Evolutionary conservation across 92 coral and sea anemone genomes (phyloP).

Genomic region (Epizoanthus illoricatus): DNA sequence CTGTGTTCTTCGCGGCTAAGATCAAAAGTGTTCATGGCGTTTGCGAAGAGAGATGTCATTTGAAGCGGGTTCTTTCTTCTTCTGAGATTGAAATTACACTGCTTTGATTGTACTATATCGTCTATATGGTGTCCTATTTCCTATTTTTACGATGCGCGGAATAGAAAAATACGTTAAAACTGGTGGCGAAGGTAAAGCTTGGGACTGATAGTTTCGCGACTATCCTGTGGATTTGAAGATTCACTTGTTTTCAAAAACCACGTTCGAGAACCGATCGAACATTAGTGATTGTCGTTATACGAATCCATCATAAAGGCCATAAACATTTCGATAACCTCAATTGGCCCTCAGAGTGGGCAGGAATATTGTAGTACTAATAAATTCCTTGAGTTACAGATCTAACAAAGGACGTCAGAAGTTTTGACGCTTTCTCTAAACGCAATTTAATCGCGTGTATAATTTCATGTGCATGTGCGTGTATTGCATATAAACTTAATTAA

Average conservation of each 20-base stretch:
- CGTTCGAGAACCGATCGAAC: no score
- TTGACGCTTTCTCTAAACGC: background rate
- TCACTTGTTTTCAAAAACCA: background rate
- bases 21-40: conserved; percentile 23
- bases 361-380: background rate
- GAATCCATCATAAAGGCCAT: no score
- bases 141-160: background rate
- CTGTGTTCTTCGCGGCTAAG: conserved; percentile 18
- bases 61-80: conserved; percentile 11
- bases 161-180: background rate
- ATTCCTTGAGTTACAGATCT: background rate
- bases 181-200: background rate
- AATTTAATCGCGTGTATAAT: no score
- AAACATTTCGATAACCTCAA: conserved; percentile 14
- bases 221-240: background rate
- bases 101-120: background rate
- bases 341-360: conserved; percentile 9
- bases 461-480: background rate
- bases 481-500: background rate
- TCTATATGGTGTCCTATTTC: background rate
- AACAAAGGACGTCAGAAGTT: background rate
- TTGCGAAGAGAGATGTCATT: conserved; percentile 12
- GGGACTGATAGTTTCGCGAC: background rate
- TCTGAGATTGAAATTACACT: conserved; percentile 3
- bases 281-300: no score